These are phyloP conservation scores for Channa maculata DNA, from an alignment of 2,113 vertebrate species.

Conservation along the genomic window DNA sequence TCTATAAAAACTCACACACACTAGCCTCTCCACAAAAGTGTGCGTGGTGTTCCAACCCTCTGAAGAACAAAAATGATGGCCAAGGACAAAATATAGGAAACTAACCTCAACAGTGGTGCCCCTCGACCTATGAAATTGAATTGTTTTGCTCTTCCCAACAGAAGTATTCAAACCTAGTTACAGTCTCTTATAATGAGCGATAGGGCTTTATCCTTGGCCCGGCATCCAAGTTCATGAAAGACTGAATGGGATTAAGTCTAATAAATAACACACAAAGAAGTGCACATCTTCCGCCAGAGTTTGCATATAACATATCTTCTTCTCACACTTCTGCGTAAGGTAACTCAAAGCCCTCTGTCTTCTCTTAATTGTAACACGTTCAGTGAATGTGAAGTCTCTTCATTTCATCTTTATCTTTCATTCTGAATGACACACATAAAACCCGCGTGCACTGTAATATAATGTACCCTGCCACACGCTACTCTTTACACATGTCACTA, in stretches of 20 bases:
- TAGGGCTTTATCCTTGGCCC: background rate
- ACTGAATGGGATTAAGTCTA: background rate
- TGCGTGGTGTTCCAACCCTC: too few species aligned
- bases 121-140: background rate
- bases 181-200: background rate
- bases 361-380: slow-evolving; percentile 13
- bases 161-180: slow-evolving; percentile 7
- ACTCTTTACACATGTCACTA: too few species aligned
- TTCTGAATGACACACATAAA: background rate
- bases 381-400: background rate
- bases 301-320: background rate
- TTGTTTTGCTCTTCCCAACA: slow-evolving; percentile 9
- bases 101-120: background rate
- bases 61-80: too few species aligned
- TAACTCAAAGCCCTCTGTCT: background rate
- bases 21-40: too few species aligned
- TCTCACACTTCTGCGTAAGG: background rate
- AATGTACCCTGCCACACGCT: too few species aligned
- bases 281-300: slow-evolving; percentile 7
- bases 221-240: background rate
- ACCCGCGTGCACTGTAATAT: background rate
- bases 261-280: background rate
- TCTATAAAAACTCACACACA: background rate
- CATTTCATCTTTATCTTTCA: background rate
- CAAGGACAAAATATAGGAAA: background rate